Evolutionary conservation across 2,797 vertebrate species (phyloP).

Genomic region (Eulemur rubriventer): DNA sequence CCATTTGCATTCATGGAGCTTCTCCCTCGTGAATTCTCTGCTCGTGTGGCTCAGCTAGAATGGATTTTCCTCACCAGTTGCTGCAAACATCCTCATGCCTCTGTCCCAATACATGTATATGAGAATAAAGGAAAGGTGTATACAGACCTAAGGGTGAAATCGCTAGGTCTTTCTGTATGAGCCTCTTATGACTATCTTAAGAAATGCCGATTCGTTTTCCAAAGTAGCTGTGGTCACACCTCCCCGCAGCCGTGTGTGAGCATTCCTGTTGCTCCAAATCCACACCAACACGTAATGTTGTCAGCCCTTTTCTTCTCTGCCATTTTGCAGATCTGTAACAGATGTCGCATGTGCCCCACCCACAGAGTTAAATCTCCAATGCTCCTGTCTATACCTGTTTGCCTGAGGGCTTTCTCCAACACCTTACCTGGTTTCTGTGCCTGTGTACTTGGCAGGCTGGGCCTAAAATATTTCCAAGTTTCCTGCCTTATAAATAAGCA

Average conservation of each 20-base stretch:
- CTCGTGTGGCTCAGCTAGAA: neutral
- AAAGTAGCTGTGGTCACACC: neutral
- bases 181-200: neutral
- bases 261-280: neutral
- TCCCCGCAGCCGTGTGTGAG: fast-evolving
- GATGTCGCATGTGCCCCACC: neutral
- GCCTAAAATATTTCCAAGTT: neutral
- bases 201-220: neutral
- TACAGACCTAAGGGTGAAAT: fast-evolving
- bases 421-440: no score
- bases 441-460: no score
- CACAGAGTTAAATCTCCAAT: neutral
- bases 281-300: fast-evolving
- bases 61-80: neutral
- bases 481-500: neutral
- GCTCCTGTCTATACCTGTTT: neutral
- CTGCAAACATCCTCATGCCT: neutral
- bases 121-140: neutral
- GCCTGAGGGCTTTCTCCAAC: neutral
- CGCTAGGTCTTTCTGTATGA: neutral
- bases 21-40: neutral
- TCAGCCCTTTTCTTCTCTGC: neutral
- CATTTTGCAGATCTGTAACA: neutral
- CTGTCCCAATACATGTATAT: fast-evolving
- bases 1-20: neutral